Conservation (phyloP, 2,797 vertebrate species). For the Rhadinocentrus ornatus region DNA sequence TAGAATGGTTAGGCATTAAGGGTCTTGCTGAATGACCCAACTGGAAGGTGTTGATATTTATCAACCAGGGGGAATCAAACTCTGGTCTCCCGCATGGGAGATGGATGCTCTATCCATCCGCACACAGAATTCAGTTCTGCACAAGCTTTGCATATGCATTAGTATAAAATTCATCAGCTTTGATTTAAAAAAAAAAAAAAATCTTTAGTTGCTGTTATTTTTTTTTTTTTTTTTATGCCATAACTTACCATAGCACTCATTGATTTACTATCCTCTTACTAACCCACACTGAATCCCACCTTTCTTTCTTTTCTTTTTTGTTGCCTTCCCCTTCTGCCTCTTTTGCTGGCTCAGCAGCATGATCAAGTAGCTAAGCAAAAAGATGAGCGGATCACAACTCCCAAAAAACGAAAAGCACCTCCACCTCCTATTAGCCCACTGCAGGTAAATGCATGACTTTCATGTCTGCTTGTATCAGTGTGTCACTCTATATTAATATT, state of each 20-base stretch:
- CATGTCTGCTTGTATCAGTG: constrained; percentile 41
- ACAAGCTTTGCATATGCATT: constrained; percentile 7
- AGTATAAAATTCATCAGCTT: constrained; percentile 22
- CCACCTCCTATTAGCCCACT: constrained; percentile 96
- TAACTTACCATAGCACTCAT: constrained; percentile 34
- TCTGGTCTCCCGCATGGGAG: too few species aligned
- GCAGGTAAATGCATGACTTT: constrained; percentile 90
- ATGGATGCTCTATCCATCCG: too few species aligned
- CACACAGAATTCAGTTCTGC: constrained; percentile 14
- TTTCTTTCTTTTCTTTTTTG: constrained; percentile 63
- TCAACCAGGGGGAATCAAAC: too few species aligned
- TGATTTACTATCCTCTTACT: constrained; percentile 67
- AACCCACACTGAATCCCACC: constrained; percentile 76
- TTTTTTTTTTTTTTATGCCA: constrained; percentile 25
- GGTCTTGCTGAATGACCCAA: too few species aligned
- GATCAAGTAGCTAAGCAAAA: constrained; percentile 96
- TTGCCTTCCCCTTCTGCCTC: constrained; percentile 56
- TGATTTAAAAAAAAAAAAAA: constrained; percentile 9
- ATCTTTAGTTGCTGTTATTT: background rate
- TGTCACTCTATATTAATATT: constrained; percentile 35
- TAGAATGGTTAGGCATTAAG: too few species aligned
- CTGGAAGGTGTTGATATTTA: too few species aligned
- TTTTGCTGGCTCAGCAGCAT: constrained; percentile 87
- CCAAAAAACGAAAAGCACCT: constrained; percentile 99
- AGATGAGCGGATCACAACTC: constrained; percentile 98